These are phyloP conservation scores for Simalia tracyae DNA, from an alignment of 2,797 vertebrate genomes.

Conservation along the genomic window DNA sequence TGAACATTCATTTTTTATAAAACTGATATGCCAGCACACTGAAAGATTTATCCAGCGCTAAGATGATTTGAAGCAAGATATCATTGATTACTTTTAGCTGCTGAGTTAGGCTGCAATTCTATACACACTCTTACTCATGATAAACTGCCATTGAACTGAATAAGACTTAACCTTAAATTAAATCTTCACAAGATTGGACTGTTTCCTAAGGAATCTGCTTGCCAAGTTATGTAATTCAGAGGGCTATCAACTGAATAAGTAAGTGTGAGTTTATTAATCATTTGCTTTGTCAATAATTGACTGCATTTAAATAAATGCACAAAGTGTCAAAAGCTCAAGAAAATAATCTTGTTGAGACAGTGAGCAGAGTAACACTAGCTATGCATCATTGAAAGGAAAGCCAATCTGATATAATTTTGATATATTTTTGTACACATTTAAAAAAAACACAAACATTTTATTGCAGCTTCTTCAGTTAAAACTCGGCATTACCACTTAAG, in stretches of 20 bases:
- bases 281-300: background rate
- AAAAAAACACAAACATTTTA: background rate
- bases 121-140: background rate
- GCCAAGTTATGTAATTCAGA: background rate
- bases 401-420: background rate
- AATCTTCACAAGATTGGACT: background rate
- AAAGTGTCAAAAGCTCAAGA: background rate
- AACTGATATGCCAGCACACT: background rate
- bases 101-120: background rate
- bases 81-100: conserved; percentile 14
- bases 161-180: background rate
- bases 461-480: background rate
- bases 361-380: background rate
- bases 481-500: background rate
- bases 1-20: conserved; percentile 20
- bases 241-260: background rate
- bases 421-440: background rate
- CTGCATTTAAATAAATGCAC: background rate
- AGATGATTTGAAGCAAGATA: background rate
- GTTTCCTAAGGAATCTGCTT: background rate
- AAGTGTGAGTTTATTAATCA: background rate
- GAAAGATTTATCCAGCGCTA: conserved; percentile 7
- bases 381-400: background rate
- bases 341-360: background rate
- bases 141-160: background rate